Conservation (phyloP, 2,113 vertebrate genomes). For the Heloderma charlesbogerti region DNA sequence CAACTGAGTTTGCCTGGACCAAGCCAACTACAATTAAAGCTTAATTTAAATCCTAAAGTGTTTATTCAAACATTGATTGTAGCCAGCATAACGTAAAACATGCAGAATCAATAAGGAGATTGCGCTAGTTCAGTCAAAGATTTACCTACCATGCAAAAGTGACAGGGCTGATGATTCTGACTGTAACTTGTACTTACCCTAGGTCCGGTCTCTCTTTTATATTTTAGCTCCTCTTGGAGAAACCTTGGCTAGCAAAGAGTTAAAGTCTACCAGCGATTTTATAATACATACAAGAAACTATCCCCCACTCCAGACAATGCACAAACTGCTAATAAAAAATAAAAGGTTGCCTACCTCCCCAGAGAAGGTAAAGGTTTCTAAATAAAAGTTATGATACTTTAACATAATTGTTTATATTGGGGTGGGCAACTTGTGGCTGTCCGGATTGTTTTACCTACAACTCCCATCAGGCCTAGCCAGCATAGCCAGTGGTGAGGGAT, state of each 20-base stretch:
- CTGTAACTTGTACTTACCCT: conserved; percentile 88
- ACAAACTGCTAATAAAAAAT: conserved; percentile 55
- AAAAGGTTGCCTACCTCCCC: conserved; percentile 13
- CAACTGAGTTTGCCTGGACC: conserved; percentile 57
- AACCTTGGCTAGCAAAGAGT: conserved; percentile 81
- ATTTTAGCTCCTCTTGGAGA: conserved; percentile 78
- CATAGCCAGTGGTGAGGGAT: too few species aligned
- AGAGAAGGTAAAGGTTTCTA: conserved; percentile 1
- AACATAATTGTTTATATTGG: conserved; percentile 42
- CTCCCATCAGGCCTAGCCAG: too few species aligned
- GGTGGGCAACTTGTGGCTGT: neutral
- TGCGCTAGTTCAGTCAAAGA: conserved; percentile 70
- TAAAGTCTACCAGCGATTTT: conserved; percentile 77
- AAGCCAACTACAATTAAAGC: conserved; percentile 34
- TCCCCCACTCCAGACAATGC: conserved; percentile 15
- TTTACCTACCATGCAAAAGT: conserved; percentile 84
- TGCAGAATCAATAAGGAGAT: conserved; percentile 74
- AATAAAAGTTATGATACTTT: conserved; percentile 17
- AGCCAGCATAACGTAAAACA: conserved; percentile 70
- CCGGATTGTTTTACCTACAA: too few species aligned
- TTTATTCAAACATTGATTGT: conserved; percentile 48
- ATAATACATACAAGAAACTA: conserved; percentile 57
- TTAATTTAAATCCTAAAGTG: conserved; percentile 49
- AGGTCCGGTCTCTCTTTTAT: conserved; percentile 78
- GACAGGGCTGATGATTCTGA: conserved; percentile 84